These are phyloP conservation scores for Anomalospiza imberbis DNA, from an alignment of 2,797 vertebrate genomes.

Conservation along the genomic window DNA sequence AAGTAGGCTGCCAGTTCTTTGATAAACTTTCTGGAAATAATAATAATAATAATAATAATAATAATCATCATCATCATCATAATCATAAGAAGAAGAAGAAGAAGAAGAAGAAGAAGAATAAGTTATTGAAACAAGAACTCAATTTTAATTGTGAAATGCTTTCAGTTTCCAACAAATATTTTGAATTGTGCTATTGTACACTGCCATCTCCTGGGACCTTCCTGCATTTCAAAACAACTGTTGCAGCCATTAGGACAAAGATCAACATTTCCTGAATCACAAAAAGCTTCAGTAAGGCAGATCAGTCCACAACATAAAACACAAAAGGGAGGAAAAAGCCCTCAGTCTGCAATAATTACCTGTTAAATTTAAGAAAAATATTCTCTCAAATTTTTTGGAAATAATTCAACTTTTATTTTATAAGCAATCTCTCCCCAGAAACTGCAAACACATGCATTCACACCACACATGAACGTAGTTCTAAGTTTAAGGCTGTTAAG, in stretches of 20 bases:
- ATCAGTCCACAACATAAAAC: background rate
- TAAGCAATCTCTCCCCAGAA: background rate
- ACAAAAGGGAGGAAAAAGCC: background rate
- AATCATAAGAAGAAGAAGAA: too few species aligned
- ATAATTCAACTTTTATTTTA: background rate
- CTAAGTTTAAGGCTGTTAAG: background rate
- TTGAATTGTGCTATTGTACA: conserved; percentile 38
- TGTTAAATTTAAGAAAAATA: background rate
- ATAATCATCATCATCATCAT: too few species aligned
- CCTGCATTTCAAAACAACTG: conserved; percentile 22
- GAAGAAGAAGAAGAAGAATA: too few species aligned
- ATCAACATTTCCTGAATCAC: background rate
- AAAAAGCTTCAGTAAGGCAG: background rate
- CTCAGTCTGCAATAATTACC: background rate
- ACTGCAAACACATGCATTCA: background rate
- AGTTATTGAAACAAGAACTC: background rate
- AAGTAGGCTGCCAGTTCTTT: background rate
- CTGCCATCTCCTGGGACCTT: conserved; percentile 58
- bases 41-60: background rate
- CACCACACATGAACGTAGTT: background rate
- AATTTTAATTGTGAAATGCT: conserved; percentile 4
- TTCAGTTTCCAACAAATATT: background rate
- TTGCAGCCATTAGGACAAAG: background rate
- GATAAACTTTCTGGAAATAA: background rate
- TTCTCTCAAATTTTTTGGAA: background rate